Percentiles rank a stretch among this genome's conserved stretches.
phyloP scores from a whole-genome alignment of 1,140 invertebrate species.

The Hetaerina americana region DNA sequence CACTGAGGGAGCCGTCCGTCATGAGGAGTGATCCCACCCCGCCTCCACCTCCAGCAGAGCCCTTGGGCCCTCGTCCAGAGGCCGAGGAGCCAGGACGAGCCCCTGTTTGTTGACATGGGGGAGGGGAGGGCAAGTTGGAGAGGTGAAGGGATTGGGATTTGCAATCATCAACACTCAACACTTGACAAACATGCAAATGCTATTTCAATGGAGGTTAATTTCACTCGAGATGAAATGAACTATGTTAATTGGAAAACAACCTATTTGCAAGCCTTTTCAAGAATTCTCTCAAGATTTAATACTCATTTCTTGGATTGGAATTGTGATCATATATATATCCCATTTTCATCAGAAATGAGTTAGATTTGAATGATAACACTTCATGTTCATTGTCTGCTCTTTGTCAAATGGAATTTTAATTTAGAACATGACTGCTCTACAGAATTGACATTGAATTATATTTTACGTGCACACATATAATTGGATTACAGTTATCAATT shows the following conservation, averaged over 20 bases:
- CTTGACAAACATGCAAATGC: neutral
- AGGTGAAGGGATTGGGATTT: neutral
- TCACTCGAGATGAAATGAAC: neutral
- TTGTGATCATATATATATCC: too few species aligned
- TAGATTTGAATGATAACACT: too few species aligned
- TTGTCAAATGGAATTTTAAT: too few species aligned
- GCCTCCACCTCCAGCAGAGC: neutral
- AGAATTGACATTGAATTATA: too few species aligned
- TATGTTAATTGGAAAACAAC: neutral
- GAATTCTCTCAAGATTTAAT: too few species aligned
- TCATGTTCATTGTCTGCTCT: too few species aligned
- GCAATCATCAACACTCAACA: neutral
- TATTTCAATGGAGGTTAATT: neutral
- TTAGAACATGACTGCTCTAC: too few species aligned
- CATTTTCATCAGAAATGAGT: too few species aligned
- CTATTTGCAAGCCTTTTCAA: neutral
- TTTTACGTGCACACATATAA: too few species aligned
- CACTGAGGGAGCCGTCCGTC: conserved; percentile 63
- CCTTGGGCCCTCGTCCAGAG: neutral
- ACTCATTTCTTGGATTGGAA: too few species aligned
- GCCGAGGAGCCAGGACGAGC: neutral
- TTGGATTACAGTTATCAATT: too few species aligned
- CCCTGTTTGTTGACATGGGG: too few species aligned
- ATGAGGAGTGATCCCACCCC: conserved; percentile 19
- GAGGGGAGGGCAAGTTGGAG: neutral